Evolutionary conservation across 2,797 vertebrate species (phyloP).

Genomic region (Acipenser transmontanus): DNA sequence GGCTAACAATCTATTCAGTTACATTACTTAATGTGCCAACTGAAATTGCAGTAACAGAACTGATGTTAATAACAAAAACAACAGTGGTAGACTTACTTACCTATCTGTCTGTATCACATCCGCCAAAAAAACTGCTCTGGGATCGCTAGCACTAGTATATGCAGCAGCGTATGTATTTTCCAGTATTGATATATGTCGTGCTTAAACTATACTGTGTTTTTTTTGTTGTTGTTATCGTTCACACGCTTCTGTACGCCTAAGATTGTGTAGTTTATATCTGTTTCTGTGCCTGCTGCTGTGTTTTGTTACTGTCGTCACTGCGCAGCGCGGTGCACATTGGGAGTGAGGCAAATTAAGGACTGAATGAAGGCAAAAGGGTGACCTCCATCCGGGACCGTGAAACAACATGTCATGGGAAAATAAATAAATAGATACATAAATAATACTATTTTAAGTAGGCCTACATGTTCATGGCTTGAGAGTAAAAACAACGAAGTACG

Average conservation of each 20-base stretch:
- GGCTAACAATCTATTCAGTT: slow-evolving; percentile 33
- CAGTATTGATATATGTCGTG: background rate
- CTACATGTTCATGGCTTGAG: no score
- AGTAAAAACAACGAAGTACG: no score
- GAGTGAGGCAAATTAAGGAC: slow-evolving; percentile 24
- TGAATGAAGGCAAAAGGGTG: background rate
- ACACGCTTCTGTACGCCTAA: background rate
- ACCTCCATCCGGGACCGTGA: background rate
- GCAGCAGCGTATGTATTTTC: slow-evolving; percentile 4
- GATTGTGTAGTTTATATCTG: slow-evolving; percentile 36
- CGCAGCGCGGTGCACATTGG: slow-evolving; percentile 49
- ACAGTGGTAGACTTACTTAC: slow-evolving; percentile 30
- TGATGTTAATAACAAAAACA: background rate
- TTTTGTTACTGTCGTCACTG: slow-evolving; percentile 70
- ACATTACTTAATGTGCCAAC: slow-evolving; percentile 39
- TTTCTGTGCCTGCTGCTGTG: slow-evolving; percentile 36
- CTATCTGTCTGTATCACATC: slow-evolving; percentile 19
- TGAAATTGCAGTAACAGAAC: slow-evolving; percentile 29
- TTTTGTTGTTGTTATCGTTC: background rate
- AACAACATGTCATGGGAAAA: no score
- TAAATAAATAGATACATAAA: no score
- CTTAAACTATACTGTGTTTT: no score
- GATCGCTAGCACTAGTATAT: slow-evolving; percentile 22
- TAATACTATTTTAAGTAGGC: no score
- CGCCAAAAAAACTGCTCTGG: slow-evolving; percentile 14